Conservation (phyloP, 92 coral and sea anemone genomes). For the Palythoa grandiflora region DNA sequence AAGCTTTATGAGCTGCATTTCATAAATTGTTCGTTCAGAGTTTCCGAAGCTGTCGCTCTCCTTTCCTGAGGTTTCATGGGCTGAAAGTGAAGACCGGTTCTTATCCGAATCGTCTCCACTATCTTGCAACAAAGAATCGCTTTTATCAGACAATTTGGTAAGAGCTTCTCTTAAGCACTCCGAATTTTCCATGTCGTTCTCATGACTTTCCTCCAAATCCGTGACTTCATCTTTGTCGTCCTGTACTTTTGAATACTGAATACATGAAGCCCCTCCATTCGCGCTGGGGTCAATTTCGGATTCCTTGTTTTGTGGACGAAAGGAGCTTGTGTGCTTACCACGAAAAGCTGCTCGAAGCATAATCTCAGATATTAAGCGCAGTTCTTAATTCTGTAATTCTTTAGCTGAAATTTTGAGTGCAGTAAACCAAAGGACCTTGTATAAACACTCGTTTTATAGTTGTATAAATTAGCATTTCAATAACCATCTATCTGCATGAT, state of each 20-base stretch:
- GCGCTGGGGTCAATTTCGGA: constrained; percentile 12
- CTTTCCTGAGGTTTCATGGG: neutral
- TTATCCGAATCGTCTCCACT: constrained; percentile 28
- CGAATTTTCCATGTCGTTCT: neutral
- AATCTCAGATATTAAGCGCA: neutral
- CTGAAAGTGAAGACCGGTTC: neutral
- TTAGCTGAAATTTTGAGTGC: neutral
- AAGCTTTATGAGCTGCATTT: constrained; percentile 90
- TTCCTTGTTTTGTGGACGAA: constrained; percentile 34
- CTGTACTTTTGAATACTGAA: neutral
- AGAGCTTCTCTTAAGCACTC: neutral
- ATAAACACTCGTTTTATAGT: too few species aligned
- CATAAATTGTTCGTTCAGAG: constrained; percentile 86
- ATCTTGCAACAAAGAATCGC: constrained; percentile 1
- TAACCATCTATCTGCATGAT: too few species aligned
- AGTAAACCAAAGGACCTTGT: neutral
- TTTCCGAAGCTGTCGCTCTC: constrained; percentile 43
- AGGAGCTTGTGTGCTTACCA: constrained; percentile 53
- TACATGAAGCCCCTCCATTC: neutral
- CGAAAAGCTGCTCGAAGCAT: constrained; percentile 81
- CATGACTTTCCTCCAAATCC: constrained; percentile 5
- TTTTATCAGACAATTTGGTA: neutral
- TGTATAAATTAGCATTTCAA: too few species aligned
- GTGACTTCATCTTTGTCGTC: neutral
- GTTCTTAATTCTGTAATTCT: neutral